Percentiles rank a stretch among this genome's conserved stretches.
Evolutionary conservation across 2,797 vertebrate genomes (phyloP).

Genomic region (Halcyon badia): DNA sequence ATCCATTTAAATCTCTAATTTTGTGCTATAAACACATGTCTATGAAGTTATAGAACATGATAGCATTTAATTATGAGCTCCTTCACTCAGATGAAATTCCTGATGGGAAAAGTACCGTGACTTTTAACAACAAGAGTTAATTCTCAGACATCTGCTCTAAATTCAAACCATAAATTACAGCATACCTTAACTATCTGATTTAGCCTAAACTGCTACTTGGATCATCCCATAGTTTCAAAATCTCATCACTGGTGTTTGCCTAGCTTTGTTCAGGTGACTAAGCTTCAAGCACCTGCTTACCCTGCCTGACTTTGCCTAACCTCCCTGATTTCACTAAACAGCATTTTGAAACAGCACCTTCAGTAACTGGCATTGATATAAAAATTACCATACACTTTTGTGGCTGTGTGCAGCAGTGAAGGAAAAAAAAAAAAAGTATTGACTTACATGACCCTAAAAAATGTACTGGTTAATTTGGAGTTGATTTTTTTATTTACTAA

Average conservation of each 20-base stretch:
- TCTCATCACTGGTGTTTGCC: not conserved
- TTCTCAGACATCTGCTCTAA: not conserved
- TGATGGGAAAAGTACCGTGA: not conserved
- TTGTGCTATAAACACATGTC: not conserved
- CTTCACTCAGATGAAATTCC: not conserved
- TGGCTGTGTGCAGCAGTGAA: not conserved
- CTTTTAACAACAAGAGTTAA: not conserved
- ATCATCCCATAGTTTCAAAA: not conserved
- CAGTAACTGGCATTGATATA: not conserved
- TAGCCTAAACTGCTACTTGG: conserved; percentile 1
- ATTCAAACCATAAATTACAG: conserved; percentile 10
- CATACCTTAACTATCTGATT: not conserved
- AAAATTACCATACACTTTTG: not conserved
- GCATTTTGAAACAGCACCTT: not conserved
- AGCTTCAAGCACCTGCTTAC: not conserved
- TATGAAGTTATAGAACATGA: not conserved
- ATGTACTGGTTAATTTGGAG: not conserved
- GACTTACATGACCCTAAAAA: not conserved
- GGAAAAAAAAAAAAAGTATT: not conserved
- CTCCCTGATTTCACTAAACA: not conserved
- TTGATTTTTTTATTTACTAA: not conserved
- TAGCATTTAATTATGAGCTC: conserved; percentile 2
- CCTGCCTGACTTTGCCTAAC: not conserved
- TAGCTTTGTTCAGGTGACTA: not conserved
- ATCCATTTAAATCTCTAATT: not conserved